These are phyloP conservation scores for Phaethornis superciliosus DNA, from an alignment of 2,113 vertebrate species.

Conservation along the genomic window DNA sequence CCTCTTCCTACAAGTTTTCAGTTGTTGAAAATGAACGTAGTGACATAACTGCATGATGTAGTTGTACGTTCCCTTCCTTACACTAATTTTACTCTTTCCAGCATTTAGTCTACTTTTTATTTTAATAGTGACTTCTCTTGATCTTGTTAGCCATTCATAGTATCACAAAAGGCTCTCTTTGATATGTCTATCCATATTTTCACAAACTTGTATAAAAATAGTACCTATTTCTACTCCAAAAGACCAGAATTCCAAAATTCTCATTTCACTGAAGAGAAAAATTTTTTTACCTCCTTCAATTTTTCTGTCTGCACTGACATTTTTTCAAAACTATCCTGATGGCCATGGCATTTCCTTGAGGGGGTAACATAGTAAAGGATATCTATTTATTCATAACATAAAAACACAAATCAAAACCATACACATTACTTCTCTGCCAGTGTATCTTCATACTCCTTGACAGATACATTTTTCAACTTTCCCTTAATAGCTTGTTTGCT, in stretches of 20 bases:
- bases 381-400: constrained; percentile 12
- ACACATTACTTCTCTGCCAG: constrained; percentile 21
- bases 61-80: neutral
- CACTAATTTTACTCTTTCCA: neutral
- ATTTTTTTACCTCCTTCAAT: neutral
- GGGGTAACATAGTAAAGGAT: neutral
- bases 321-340: constrained; percentile 12
- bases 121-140: neutral
- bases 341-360: neutral
- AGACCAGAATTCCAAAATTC: neutral
- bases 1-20: neutral
- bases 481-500: constrained; percentile 19
- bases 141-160: neutral
- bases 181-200: neutral
- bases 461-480: constrained; percentile 35
- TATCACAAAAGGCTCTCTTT: neutral
- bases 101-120: neutral
- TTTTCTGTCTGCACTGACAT: neutral
- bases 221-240: neutral
- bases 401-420: constrained; percentile 43
- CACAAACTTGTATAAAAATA: neutral
- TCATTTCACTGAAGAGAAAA: neutral
- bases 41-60: neutral
- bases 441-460: constrained; percentile 6
- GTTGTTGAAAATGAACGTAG: neutral